phyloP scores from a whole-genome alignment of 2,888 invertebrate genomes.

The Diogma glabrata region DNA sequence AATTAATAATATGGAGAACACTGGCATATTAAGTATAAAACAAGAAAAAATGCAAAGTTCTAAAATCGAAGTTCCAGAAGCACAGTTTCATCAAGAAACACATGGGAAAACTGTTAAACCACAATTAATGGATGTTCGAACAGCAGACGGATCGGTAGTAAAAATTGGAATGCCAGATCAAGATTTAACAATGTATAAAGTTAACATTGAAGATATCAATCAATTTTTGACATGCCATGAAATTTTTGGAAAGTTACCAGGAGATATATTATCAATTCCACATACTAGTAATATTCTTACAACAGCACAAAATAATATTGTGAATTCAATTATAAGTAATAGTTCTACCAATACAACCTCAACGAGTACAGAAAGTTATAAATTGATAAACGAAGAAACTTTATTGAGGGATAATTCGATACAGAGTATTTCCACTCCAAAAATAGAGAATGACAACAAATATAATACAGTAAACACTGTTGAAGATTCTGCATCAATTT shows the following conservation, averaged over 20 bases:
- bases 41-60: too few relatives aligned
- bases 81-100: slow-evolving; percentile 13
- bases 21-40: too few relatives aligned
- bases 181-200: slow-evolving; percentile 31
- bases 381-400: too few relatives aligned
- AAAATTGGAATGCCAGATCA: slow-evolving; percentile 48
- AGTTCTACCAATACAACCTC: slow-evolving; percentile 16
- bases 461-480: background rate
- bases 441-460: slow-evolving; percentile 35
- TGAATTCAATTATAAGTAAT: slow-evolving; percentile 24
- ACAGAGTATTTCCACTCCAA: slow-evolving; percentile 14
- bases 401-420: slow-evolving; percentile 18
- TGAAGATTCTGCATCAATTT: slow-evolving; percentile 13
- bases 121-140: slow-evolving; percentile 45
- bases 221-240: slow-evolving; percentile 77
- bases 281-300: slow-evolving; percentile 22
- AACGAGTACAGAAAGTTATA: slow-evolving; percentile 17
- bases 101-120: slow-evolving; percentile 18
- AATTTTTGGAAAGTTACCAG: slow-evolving; percentile 59
- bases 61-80: slow-evolving; percentile 12
- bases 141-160: slow-evolving; percentile 60
- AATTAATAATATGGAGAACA: too few relatives aligned
- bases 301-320: too few relatives aligned
- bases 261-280: slow-evolving; percentile 38
- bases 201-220: slow-evolving; percentile 63